Base-by-base conservation (phyloP, 2,113 vertebrate genomes). In the Mastomys natalensis region DNA sequence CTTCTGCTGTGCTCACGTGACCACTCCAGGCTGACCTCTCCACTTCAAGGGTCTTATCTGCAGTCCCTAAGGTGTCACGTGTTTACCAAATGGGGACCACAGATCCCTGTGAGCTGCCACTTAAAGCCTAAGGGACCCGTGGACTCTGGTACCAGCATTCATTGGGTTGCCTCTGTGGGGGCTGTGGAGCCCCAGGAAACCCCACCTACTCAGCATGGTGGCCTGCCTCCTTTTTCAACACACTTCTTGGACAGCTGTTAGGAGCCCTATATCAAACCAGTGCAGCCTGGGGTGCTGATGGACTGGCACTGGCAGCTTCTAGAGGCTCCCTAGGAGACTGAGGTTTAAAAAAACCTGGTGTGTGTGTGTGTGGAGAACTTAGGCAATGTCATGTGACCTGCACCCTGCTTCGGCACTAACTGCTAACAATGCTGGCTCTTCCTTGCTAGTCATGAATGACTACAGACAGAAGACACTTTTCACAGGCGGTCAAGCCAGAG, bases 341-440 rank as follows among this genome's bases (percentile, higher is more conserved):
- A 73, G 40, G n/a, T 34, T 13, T 11, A 66, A 15, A 62, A 64
- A 45, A 31, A 31, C 43, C 45, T 5, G n/a, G n/a, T n/a, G 1
- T 2, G 55, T 19, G 55, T 26, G 21, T 5, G 62, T 22, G 58
- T 26, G 9, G 26, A 3, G 62, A 26, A 26, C 22, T 31, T 66
- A 1, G 17, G 24, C 55, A 29, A 26, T 72, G 22, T n/a, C n/a
- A 55, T 22, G 58, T 64, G 91, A 43, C 51, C 26, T 10, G 19
- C 0, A 2, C n/a, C 45, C 21, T 51, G 37, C 21, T 62, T 21
- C 37, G 48, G 9, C 53, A 21, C 22, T 48, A 4, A 45, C n/a
- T 45, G 45, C 22, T 3, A 11, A 5, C 6, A 7, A 10, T 16
- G 37, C 6, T 72, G 0, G 15, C 34, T 2, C 78, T 21, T 40